These are phyloP conservation scores for Oreochromis grahami DNA, from an alignment of 2,797 vertebrate species.

Conservation along the genomic window DNA sequence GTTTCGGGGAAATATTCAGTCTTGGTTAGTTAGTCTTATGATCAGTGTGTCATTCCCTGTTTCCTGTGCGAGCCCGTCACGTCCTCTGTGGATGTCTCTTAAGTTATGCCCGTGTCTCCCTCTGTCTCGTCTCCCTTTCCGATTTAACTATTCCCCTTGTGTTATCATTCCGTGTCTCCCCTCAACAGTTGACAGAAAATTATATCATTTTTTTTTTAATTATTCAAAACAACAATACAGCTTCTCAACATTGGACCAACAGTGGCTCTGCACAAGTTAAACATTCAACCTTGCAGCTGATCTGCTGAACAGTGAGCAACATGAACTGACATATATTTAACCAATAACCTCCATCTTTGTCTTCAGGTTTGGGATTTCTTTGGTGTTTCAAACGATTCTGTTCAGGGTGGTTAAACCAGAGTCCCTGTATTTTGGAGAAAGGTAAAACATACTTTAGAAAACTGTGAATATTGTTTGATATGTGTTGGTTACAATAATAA, in stretches of 20 bases:
- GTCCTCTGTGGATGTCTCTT: background rate
- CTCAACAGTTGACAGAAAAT: background rate
- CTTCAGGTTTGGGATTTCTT: background rate
- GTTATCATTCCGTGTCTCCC: background rate
- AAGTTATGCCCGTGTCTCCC: background rate
- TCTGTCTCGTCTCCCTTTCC: background rate
- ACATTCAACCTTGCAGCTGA: background rate
- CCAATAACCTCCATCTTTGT: background rate
- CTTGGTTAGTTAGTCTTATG: background rate
- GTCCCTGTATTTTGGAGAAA: background rate
- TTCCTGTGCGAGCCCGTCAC: background rate
- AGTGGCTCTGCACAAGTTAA: background rate
- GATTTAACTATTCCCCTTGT: too few species aligned
- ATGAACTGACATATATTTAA: background rate
- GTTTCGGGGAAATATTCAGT: background rate
- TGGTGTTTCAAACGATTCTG: background rate
- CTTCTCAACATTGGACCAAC: background rate
- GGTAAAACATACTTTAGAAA: background rate
- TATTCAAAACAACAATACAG: background rate
- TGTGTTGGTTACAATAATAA: background rate
- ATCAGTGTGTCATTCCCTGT: background rate
- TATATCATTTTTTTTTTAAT: background rate
- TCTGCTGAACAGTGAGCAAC: background rate
- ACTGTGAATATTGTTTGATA: background rate
- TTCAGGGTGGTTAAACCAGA: background rate